These are phyloP conservation scores for Drosophila malerkotliana DNA, from an alignment of 1,140 invertebrate genomes.

Conservation along the genomic window DNA sequence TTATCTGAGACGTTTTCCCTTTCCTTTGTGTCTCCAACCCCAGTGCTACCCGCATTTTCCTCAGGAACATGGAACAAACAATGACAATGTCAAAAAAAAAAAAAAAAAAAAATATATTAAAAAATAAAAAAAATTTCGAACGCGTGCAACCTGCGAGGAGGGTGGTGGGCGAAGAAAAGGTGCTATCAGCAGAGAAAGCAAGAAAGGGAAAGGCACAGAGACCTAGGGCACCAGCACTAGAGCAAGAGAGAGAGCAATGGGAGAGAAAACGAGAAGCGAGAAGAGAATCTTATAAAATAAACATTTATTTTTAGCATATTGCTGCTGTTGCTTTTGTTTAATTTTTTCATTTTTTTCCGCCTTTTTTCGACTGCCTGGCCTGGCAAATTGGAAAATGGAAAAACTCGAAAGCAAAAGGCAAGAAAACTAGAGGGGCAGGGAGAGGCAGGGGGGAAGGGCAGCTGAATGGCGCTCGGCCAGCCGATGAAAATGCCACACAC, in stretches of 20 bases:
- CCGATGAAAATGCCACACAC: conserved; percentile 26
- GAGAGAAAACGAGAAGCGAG: conserved; percentile 18
- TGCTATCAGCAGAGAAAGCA: conserved; percentile 10
- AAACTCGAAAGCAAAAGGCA: conserved; percentile 56
- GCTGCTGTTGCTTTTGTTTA: conserved; percentile 27
- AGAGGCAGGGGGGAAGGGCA: neutral
- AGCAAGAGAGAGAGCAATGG: neutral
- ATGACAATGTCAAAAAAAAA: conserved; percentile 50
- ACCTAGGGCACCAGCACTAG: neutral
- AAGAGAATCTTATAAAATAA: conserved; percentile 76
- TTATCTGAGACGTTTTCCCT: conserved; percentile 24
- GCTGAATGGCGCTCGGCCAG: conserved; percentile 34
- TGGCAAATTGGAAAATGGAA: conserved; percentile 72
- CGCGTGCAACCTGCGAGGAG: conserved; percentile 20
- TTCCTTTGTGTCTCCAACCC: neutral
- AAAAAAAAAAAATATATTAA: neutral
- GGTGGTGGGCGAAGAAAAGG: too few species aligned
- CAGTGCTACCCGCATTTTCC: neutral
- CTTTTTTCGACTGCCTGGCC: conserved; percentile 34
- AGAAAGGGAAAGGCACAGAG: conserved; percentile 1
- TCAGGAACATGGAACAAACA: conserved; percentile 38
- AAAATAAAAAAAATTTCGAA: conserved; percentile 20
- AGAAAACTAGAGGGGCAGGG: neutral
- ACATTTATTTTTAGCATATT: conserved; percentile 77
- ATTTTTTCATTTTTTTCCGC: conserved; percentile 28